Conservation (phyloP, 2,113 vertebrate genomes). For the Donacobius atricapilla region DNA sequence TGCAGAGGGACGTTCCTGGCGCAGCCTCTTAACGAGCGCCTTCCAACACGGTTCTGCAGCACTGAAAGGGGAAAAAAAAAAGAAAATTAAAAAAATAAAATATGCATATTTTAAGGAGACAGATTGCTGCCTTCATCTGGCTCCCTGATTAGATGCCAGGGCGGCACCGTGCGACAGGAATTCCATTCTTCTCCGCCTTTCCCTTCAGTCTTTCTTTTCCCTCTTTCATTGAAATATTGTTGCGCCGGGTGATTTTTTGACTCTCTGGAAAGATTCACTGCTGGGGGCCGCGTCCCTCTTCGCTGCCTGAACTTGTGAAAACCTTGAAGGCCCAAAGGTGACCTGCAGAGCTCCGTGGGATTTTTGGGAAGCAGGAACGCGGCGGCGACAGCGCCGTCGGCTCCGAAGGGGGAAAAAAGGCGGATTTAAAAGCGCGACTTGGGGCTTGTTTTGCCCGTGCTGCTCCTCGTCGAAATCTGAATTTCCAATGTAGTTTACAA, state of each 20-base stretch:
- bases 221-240: background rate
- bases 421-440: background rate
- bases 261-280: background rate
- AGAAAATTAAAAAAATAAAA: background rate
- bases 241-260: background rate
- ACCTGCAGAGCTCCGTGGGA: background rate
- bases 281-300: background rate
- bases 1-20: background rate
- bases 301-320: background rate
- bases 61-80: background rate
- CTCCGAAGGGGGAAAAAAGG: too few species aligned
- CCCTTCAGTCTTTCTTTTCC: background rate
- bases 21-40: constrained; percentile 17
- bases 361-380: too few species aligned
- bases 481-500: background rate
- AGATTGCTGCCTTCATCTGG: constrained; percentile 55
- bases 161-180: background rate
- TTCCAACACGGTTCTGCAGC: background rate
- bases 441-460: background rate
- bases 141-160: constrained; percentile 26
- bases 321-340: background rate
- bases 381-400: fast-evolving
- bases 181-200: background rate
- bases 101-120: constrained; percentile 1
- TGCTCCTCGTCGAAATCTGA: background rate